Percentiles rank a stretch among this genome's conserved stretches.
Evolutionary conservation across 2,113 vertebrate genomes (phyloP).

Genomic region (Erythrocebus patas): DNA sequence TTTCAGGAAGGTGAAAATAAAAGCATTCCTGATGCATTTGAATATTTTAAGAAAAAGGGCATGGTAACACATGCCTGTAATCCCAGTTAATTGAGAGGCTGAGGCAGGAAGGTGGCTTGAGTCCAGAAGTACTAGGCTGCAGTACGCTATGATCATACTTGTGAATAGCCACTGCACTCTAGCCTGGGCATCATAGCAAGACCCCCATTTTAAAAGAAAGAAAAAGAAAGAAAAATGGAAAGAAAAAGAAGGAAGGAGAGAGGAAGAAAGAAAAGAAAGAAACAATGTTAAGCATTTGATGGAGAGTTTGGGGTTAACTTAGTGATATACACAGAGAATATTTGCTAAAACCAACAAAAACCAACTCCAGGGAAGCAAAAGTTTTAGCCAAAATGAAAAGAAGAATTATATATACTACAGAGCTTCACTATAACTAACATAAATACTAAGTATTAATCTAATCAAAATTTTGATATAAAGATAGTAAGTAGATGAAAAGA

Average conservation of each 20-base stretch:
- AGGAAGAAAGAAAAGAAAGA: neutral
- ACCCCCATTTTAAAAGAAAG: neutral
- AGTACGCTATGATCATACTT: neutral
- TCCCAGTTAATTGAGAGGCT: neutral
- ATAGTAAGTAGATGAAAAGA: neutral
- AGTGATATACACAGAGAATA: neutral
- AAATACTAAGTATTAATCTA: neutral
- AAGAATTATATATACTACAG: neutral
- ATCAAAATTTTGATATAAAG: neutral
- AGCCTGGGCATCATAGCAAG: neutral
- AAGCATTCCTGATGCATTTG: neutral
- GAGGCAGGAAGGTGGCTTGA: neutral
- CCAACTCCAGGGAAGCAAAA: neutral
- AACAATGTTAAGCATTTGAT: neutral
- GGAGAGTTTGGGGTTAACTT: neutral
- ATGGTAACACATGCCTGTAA: neutral
- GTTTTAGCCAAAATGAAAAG: neutral
- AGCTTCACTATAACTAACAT: neutral
- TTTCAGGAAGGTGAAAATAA: neutral
- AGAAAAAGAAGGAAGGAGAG: neutral
- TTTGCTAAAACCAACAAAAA: constrained; percentile 2
- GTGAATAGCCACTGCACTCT: neutral
- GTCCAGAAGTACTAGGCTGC: neutral
- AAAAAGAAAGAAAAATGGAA: neutral
- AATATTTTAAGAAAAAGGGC: neutral